Evolutionary conservation across 1,140 invertebrate genomes (phyloP), one percentile per base, ranked within the genome.

Genomic region (Phymorhynchus buccinoides): DNA sequence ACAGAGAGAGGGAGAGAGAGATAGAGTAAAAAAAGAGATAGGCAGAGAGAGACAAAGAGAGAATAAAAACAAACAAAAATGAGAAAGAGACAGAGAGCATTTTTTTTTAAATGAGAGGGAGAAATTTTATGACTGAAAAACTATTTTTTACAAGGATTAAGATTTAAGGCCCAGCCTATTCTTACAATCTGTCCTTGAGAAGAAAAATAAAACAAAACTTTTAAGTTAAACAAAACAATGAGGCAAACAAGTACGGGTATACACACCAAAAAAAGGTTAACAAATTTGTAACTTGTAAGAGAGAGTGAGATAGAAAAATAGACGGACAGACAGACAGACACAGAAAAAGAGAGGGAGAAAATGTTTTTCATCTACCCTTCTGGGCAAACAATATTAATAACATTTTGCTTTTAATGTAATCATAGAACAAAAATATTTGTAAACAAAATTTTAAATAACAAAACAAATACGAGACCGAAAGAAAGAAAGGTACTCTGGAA

Each of bases 301-400:
- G 62, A 66, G 62, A 66, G 62, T 27, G 9, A 66, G 9, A 66
- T 16, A 66, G n/a, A n/a, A n/a, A n/a, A n/a, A n/a, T n/a, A n/a
- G n/a, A n/a, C n/a, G n/a, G n/a, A n/a, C n/a, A n/a, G 62, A 66
- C 18, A 66, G 62, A 66, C 18, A 66, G 48, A 83, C 6, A 66
- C n/a, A 39, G 52, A 62, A 62, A 68, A 62, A 83, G 22, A 83
- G 62, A 83, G 62, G 68, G 62, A 83, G 81, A 83, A 4, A 32
- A 62, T n/a, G n/a, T n/a, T n/a, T n/a, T n/a, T n/a, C n/a, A n/a
- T n/a, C n/a, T n/a, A n/a, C n/a, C n/a, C n/a, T n/a, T n/a, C n/a
- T n/a, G n/a, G n/a, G n/a, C n/a, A n/a, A n/a, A n/a, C n/a, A n/a
- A n/a, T n/a, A n/a, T n/a, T n/a, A n/a, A n/a, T n/a, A n/a, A n/a